Percentiles rank a stretch among this genome's conserved stretches.
Evolutionary conservation across 2,888 invertebrate species (phyloP).

Genomic region (Athalia rosae): DNA sequence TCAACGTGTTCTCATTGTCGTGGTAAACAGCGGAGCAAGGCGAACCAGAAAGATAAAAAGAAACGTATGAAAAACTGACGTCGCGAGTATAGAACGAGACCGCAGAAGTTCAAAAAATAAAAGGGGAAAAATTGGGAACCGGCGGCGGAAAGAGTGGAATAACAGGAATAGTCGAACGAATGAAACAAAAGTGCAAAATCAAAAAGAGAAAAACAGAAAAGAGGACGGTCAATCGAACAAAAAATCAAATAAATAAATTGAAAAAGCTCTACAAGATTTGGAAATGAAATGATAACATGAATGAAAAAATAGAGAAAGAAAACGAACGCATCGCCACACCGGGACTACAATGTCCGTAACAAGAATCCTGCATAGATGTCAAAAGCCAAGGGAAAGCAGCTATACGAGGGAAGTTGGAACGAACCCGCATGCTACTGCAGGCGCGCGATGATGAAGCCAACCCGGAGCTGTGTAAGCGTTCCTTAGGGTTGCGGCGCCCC

Average conservation of each 20-base stretch:
- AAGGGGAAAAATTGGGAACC: too few relatives aligned
- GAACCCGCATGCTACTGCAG: slow-evolving; percentile 32
- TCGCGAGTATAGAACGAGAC: slow-evolving; percentile 15
- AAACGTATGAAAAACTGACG: background rate
- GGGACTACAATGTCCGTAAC: background rate
- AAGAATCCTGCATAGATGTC: slow-evolving; percentile 12
- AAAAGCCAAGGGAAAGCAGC: slow-evolving; percentile 19
- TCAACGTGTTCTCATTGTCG: slow-evolving; percentile 17
- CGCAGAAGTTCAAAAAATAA: slow-evolving; percentile 42
- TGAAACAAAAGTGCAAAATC: too few relatives aligned
- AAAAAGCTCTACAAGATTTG: too few relatives aligned
- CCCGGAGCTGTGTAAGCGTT: slow-evolving; percentile 43
- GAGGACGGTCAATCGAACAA: too few relatives aligned
- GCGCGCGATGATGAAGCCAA: slow-evolving; percentile 14
- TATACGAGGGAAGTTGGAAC: slow-evolving; percentile 4
- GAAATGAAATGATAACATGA: background rate
- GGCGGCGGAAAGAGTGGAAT: too few relatives aligned
- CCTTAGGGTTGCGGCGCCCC: slow-evolving; percentile 31
- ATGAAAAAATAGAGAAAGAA: slow-evolving; percentile 30
- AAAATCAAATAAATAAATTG: too few relatives aligned
- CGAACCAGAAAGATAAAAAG: slow-evolving; percentile 28
- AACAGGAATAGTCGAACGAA: too few relatives aligned
- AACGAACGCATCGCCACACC: background rate
- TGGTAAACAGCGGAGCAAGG: slow-evolving; percentile 23
- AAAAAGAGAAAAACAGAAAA: too few relatives aligned